Base-by-base conservation (phyloP, 2,888 invertebrate genomes). In the Perizoma flavofasciatum region DNA sequence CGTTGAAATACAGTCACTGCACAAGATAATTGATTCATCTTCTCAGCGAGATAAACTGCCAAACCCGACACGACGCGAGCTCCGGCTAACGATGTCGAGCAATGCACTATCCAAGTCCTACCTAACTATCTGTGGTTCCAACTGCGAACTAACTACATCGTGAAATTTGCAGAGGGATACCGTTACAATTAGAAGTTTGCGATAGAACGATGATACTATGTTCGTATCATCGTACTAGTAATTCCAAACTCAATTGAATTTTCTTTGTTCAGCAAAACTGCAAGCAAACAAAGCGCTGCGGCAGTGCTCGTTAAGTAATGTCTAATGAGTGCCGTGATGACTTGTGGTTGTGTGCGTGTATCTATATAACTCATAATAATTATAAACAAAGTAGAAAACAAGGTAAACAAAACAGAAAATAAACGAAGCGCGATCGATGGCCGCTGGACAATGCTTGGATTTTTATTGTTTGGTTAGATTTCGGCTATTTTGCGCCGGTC, bases 321-420 rank as follows among this genome's bases (percentile, higher is more conserved):
- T 51, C 54, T 50, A 51, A 63, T 61, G 60, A 63, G 69, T 66
- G 72, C 81, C 73, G 76, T 84, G 85, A 85, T 85, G 86, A 87
- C 88, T 79, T 89, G 89, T 90, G 89, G 89, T 90, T 86, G 84
- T 77, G 88, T 89, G 89, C 86, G 83, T 85, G 84, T 85, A 79
- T n/a, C n/a, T n/a, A n/a, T 83, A 83, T 80, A 76, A 79, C 81
- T 83, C 86, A 85, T 83, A 86, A 86, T 78, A 75, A 79, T 61
- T 70, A 78, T 6, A 72, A 73, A 75, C 43, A 75, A 76, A 63
- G 66, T 59, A 58, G 1, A 44, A 61, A 69, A 63, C 63, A 54
- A 64, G 66, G 68, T 61, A 66, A 63, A 61, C 56, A 67, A 70
- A 66, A 58, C 58, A 57, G 59, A 72, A 62, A 72, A 59, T 64